phyloP scores from a whole-genome alignment of 2,797 vertebrate genomes.

The Nyctibius grandis region DNA sequence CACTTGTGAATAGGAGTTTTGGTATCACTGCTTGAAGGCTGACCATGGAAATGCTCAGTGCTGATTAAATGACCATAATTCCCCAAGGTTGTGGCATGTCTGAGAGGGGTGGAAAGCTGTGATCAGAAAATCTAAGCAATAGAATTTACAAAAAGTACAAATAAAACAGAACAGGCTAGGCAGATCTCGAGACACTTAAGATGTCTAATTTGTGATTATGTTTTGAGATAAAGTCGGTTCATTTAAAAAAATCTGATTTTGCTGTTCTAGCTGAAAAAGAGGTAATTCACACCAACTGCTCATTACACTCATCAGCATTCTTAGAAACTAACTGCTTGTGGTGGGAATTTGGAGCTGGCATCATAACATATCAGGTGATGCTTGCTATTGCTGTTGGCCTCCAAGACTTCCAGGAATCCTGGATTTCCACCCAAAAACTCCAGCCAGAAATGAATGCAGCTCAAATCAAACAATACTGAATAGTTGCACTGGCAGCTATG shows the following conservation, averaged over 20 bases:
- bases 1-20: conserved; percentile 39
- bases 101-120: conserved; percentile 45
- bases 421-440: conserved; percentile 17
- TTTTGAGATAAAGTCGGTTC: not conserved
- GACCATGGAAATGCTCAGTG: conserved; percentile 49
- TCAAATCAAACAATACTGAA: conserved; percentile 28
- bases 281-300: not conserved
- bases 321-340: not conserved
- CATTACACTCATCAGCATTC: not conserved
- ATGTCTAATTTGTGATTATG: not conserved
- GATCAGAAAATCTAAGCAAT: conserved; percentile 35
- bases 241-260: not conserved
- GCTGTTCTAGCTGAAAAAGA: not conserved
- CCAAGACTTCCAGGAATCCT: conserved; percentile 49
- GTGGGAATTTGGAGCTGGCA: not conserved
- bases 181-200: conserved; percentile 3
- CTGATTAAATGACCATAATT: conserved; percentile 65
- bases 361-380: conserved; percentile 4
- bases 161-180: not conserved
- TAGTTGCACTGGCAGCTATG: not conserved
- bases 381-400: not conserved
- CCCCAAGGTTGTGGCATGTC: conserved; percentile 43
- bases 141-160: conserved; percentile 8
- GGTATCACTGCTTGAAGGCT: conserved; percentile 56
- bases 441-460: not conserved